Conservation (phyloP, 2,888 invertebrate genomes). For the Scrobipalpa costella region DNA sequence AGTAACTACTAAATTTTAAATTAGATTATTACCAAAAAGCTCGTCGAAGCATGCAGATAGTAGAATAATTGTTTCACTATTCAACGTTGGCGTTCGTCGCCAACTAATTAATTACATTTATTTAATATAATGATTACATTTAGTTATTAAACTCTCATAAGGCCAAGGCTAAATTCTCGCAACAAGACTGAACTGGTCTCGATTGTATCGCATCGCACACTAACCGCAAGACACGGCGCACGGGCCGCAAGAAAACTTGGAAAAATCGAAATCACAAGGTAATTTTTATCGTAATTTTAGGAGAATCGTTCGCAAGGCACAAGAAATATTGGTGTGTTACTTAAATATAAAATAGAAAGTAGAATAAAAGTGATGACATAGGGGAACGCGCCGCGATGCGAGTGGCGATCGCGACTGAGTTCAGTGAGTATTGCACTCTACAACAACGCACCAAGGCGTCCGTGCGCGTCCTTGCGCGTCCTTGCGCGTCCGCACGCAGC, state of each 20-base stretch:
- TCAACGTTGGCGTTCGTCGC: slow-evolving; percentile 71
- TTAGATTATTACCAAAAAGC: slow-evolving; percentile 81
- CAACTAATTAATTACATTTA: slow-evolving; percentile 62
- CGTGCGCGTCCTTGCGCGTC: slow-evolving; percentile 32
- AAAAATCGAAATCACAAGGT: slow-evolving; percentile 33
- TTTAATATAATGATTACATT: slow-evolving; percentile 75
- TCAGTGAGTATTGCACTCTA: slow-evolving; percentile 56
- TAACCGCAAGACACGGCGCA: slow-evolving; percentile 40
- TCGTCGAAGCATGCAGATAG: slow-evolving; percentile 81
- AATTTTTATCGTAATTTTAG: slow-evolving; percentile 34
- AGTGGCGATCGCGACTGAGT: slow-evolving; percentile 48
- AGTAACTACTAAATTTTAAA: slow-evolving; percentile 78
- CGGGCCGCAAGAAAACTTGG: slow-evolving; percentile 33
- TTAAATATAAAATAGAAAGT: slow-evolving; percentile 45
- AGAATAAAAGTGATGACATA: slow-evolving; percentile 35
- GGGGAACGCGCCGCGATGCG: slow-evolving; percentile 45
- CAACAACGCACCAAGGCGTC: slow-evolving; percentile 51
- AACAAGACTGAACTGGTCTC: slow-evolving; percentile 74
- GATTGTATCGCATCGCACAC: slow-evolving; percentile 66
- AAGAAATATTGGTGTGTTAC: slow-evolving; percentile 66
- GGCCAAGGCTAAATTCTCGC: slow-evolving; percentile 82
- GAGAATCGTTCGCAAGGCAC: slow-evolving; percentile 65
- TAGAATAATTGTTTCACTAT: slow-evolving; percentile 76
- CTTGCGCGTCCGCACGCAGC: neutral
- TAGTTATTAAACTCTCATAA: slow-evolving; percentile 79